Percentiles rank a stretch among this genome's conserved stretches.
Conservation (phyloP, 1,140 invertebrate genomes). For the Chironomus tepperi region DNA sequence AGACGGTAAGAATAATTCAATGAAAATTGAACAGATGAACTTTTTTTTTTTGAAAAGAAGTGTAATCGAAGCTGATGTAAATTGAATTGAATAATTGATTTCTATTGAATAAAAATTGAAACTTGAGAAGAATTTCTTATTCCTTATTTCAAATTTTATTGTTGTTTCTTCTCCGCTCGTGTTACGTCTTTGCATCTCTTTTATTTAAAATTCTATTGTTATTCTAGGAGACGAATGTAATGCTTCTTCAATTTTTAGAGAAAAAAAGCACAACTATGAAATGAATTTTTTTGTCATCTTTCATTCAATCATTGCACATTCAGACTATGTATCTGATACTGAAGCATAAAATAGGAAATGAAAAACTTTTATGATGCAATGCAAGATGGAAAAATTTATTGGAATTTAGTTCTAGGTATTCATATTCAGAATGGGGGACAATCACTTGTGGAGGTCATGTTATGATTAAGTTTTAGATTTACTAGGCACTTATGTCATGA, state of each 20-base stretch:
- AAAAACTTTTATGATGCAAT: background rate
- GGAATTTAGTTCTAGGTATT: background rate
- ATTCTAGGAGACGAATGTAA: background rate
- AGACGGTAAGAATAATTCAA: background rate
- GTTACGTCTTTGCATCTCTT: background rate
- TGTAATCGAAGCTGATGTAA: conserved; percentile 22
- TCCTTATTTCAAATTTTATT: conserved; percentile 7
- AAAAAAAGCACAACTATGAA: background rate
- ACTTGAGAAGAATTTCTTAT: background rate
- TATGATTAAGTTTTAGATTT: too few species aligned
- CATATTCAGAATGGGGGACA: too few species aligned
- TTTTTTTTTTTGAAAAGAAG: background rate
- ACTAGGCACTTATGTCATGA: too few species aligned
- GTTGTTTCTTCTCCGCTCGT: background rate
- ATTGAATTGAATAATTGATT: conserved; percentile 24
- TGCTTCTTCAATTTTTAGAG: background rate
- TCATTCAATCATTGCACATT: background rate
- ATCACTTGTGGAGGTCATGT: too few species aligned
- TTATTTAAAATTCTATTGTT: conserved; percentile 3
- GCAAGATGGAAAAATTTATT: background rate
- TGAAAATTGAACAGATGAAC: background rate
- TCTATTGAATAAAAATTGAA: background rate
- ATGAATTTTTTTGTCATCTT: background rate
- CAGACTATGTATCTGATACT: background rate
- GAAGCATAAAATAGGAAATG: background rate